A percentile compares a stretch with the other conserved stretches of the same genome.
These are phyloP conservation scores for Ellobius talpinus DNA, from an alignment of 2,113 vertebrate genomes.

Conservation along the genomic window DNA sequence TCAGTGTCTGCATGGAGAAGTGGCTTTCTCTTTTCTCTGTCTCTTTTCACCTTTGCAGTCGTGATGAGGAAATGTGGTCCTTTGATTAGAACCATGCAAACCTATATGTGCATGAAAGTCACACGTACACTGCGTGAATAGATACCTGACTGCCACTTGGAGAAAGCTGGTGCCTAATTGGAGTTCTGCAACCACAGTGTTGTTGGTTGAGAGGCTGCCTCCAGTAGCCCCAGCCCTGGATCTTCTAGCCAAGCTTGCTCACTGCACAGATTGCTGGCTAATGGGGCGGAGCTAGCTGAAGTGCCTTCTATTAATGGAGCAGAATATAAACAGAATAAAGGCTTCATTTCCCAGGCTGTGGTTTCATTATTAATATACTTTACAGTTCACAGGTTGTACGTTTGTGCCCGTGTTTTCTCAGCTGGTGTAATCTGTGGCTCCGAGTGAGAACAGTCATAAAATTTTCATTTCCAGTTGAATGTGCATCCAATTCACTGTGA, in stretches of 20 bases:
- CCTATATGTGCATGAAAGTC: background rate
- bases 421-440: constrained; percentile 88
- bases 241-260: background rate
- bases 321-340: constrained; percentile 92
- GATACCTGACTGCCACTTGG: background rate
- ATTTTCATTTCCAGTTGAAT: constrained; percentile 91
- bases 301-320: constrained; percentile 89
- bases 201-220: rapidly evolving
- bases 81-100: background rate
- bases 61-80: background rate
- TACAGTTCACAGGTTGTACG: constrained; percentile 91
- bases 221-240: background rate
- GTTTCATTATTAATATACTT: constrained; percentile 92
- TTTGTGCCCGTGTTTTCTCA: constrained; percentile 90
- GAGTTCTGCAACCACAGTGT: background rate
- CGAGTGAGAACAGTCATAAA: constrained; percentile 90
- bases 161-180: background rate
- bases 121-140: background rate
- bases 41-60: background rate
- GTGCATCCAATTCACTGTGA: constrained; percentile 90
- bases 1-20: background rate
- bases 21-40: background rate
- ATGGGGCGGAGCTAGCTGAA: constrained; percentile 88
- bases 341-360: constrained; percentile 90
- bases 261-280: constrained; percentile 84